phyloP scores from a whole-genome alignment of 23 tunicate species.

The Halocynthia roretzi region DNA sequence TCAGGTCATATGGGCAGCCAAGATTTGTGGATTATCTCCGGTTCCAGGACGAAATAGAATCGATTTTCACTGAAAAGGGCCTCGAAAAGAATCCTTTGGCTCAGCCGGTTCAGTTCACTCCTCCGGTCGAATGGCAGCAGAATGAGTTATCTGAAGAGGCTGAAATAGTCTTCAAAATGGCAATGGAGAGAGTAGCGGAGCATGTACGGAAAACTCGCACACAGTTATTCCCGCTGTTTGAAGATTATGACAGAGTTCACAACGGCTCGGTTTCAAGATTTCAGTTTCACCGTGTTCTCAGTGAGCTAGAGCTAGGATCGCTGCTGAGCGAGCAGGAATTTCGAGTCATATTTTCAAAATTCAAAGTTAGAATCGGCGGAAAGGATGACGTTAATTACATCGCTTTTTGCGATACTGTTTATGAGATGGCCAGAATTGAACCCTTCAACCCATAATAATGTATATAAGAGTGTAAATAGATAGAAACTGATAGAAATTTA shows the following conservation, averaged over 20 bases:
- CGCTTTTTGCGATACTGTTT: slow-evolving; percentile 79
- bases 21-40: slow-evolving; percentile 60
- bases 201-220: slow-evolving; percentile 69
- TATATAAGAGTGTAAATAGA: background rate
- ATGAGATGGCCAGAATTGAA: slow-evolving; percentile 62
- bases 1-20: slow-evolving; percentile 48
- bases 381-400: slow-evolving; percentile 77
- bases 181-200: slow-evolving; percentile 60
- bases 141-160: slow-evolving; percentile 51
- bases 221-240: slow-evolving; percentile 83
- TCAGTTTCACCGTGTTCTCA: slow-evolving; percentile 77
- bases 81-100: slow-evolving; percentile 64
- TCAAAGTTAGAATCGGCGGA: slow-evolving; percentile 74
- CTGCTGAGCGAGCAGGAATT: slow-evolving; percentile 59
- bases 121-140: slow-evolving; percentile 90
- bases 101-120: slow-evolving; percentile 67
- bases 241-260: slow-evolving; percentile 81
- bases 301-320: slow-evolving; percentile 63
- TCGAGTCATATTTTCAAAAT: slow-evolving; percentile 49
- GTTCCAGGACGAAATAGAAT: slow-evolving; percentile 75
- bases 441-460: slow-evolving; percentile 53
- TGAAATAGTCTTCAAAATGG: slow-evolving; percentile 43
- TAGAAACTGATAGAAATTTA: no score
- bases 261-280: slow-evolving; percentile 70
- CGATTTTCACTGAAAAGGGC: slow-evolving; percentile 70